Percentiles rank a stretch among this genome's conserved stretches.
These are phyloP conservation scores for Rhabdornis inornatus DNA, from an alignment of 2,113 vertebrate genomes.

Conservation along the genomic window DNA sequence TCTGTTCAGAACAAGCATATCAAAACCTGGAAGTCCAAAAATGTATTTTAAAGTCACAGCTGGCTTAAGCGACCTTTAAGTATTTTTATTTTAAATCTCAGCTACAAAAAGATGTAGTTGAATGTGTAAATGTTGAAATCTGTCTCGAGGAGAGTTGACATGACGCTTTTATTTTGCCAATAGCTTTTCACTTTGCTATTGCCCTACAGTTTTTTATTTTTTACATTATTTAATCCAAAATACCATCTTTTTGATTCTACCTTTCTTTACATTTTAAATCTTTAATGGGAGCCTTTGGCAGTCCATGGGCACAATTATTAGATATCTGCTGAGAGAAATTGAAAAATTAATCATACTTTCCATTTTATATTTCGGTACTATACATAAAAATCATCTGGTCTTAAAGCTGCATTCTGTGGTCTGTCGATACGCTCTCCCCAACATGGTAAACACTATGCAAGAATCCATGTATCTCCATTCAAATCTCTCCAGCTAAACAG, in stretches of 20 bases:
- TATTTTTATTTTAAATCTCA: not conserved
- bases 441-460: conserved; percentile 38
- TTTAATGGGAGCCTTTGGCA: conserved; percentile 93
- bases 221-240: conserved; percentile 98
- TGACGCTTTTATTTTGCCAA: conserved; percentile 63
- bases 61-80: not conserved
- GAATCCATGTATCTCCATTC: conserved; percentile 42
- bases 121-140: conserved; percentile 52
- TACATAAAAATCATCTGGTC: conserved; percentile 79
- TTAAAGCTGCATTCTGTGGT: conserved; percentile 64
- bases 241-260: conserved; percentile 90
- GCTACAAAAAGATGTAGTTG: not conserved
- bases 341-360: conserved; percentile 97
- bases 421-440: conserved; percentile 31
- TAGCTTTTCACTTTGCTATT: conserved; percentile 78
- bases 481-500: conserved; percentile 58
- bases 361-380: conserved; percentile 83
- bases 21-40: not conserved
- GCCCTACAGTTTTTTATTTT: conserved; percentile 88
- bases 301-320: conserved; percentile 92
- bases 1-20: not conserved
- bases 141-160: conserved; percentile 39
- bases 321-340: conserved; percentile 94
- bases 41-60: not conserved
- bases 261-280: conserved; percentile 94